These are phyloP conservation scores for Neodiprion pinetum DNA, from an alignment of 1,140 invertebrate species.

Conservation along the genomic window DNA sequence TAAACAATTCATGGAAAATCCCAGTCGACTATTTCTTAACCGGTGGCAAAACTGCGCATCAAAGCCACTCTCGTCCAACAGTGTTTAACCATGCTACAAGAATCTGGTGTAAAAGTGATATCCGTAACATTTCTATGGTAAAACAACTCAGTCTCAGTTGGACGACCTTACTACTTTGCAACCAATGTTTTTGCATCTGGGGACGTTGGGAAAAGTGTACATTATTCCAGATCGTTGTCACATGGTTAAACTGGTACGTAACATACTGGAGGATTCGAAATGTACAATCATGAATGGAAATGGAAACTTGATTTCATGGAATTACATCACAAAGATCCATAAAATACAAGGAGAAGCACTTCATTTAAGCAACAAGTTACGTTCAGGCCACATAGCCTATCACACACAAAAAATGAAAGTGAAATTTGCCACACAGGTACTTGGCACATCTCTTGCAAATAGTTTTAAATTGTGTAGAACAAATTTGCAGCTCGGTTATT, in stretches of 20 bases:
- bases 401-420: constrained; percentile 47
- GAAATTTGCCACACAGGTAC: constrained; percentile 38
- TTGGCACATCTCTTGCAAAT: constrained; percentile 39
- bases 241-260: constrained; percentile 46
- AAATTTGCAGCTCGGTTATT: constrained; percentile 27
- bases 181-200: constrained; percentile 21
- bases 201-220: constrained; percentile 23
- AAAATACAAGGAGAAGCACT: constrained; percentile 39
- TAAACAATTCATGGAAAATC: constrained; percentile 41
- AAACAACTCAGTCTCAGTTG: constrained; percentile 20
- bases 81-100: constrained; percentile 33
- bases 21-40: constrained; percentile 44
- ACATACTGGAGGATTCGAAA: constrained; percentile 38
- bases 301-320: constrained; percentile 34
- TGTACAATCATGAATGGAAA: constrained; percentile 36
- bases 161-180: constrained; percentile 8
- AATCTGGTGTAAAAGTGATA: constrained; percentile 32
- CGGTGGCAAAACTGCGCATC: constrained; percentile 23
- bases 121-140: constrained; percentile 24
- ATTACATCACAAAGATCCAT: constrained; percentile 37
- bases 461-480: constrained; percentile 22
- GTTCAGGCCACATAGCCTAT: constrained; percentile 40
- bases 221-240: constrained; percentile 41
- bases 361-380: constrained; percentile 43
- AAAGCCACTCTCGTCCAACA: constrained; percentile 39